A percentile compares a stretch with the other conserved stretches of the same genome.
phyloP scores from a whole-genome alignment of 1,140 invertebrate species.

The Solenopsis fugax region DNA sequence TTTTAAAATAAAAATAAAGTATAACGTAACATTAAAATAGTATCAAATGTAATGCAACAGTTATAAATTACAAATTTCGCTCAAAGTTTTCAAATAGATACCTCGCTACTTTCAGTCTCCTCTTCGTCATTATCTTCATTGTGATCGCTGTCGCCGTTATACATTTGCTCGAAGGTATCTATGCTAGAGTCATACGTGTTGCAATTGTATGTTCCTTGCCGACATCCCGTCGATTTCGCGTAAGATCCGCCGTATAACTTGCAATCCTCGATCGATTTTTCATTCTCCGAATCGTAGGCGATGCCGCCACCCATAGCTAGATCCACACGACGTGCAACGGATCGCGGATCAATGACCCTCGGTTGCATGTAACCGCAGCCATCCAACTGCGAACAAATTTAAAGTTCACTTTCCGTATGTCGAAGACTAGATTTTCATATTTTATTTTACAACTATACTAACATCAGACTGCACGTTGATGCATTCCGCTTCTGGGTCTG shows the following conservation, averaged over 20 bases:
- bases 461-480: slow-evolving; percentile 84
- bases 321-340: slow-evolving; percentile 74
- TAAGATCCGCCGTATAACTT: neutral
- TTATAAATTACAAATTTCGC: neutral
- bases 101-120: slow-evolving; percentile 72
- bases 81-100: slow-evolving; percentile 40
- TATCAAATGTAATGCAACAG: neutral
- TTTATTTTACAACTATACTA: slow-evolving; percentile 65
- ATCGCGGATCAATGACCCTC: slow-evolving; percentile 77
- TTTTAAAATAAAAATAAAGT: neutral
- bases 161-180: slow-evolving; percentile 24
- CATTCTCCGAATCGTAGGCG: slow-evolving; percentile 11
- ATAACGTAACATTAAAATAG: neutral
- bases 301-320: slow-evolving; percentile 52
- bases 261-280: slow-evolving; percentile 34
- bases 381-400: slow-evolving; percentile 72
- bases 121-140: slow-evolving; percentile 67
- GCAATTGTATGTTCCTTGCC: slow-evolving; percentile 12
- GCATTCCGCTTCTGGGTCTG: slow-evolving; percentile 85
- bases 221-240: slow-evolving; percentile 4
- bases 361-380: slow-evolving; percentile 83
- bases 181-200: slow-evolving; percentile 43
- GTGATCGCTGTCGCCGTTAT: slow-evolving; percentile 27
- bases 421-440: neutral
- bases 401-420: neutral